Evolutionary conservation across 2,113 vertebrate species (phyloP).

Genomic region (Erythrocercus mccallii): DNA sequence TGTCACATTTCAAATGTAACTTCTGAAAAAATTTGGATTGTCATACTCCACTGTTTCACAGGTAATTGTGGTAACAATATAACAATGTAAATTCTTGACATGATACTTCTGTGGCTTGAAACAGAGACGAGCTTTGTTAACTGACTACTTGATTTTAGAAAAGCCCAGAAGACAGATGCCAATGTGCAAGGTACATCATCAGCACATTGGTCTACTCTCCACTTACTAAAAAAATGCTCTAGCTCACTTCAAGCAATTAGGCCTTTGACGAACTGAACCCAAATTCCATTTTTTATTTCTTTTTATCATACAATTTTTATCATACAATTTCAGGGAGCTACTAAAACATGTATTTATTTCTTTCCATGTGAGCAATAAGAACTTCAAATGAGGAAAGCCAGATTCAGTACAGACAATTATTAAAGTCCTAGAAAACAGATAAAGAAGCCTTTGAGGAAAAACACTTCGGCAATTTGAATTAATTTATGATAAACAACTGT

Average conservation of each 20-base stretch:
- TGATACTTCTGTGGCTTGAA: neutral
- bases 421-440: neutral
- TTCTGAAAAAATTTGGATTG: neutral
- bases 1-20: fast-evolving
- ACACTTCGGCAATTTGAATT: neutral
- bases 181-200: neutral
- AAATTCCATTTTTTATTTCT: neutral
- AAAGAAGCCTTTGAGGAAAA: neutral
- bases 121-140: neutral
- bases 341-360: neutral
- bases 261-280: neutral
- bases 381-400: neutral
- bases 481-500: neutral
- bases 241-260: neutral
- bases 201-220: neutral
- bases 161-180: neutral
- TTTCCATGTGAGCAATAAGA: neutral
- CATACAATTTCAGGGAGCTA: neutral
- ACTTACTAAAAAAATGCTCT: neutral
- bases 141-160: neutral
- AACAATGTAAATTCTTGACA: neutral
- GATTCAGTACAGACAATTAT: neutral
- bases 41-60: neutral
- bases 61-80: neutral
- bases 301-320: neutral